Evolutionary conservation across 2,888 invertebrate species (phyloP), one percentile per base, ranked within the genome.

Genomic region (Pantelozetes paolii): DNA sequence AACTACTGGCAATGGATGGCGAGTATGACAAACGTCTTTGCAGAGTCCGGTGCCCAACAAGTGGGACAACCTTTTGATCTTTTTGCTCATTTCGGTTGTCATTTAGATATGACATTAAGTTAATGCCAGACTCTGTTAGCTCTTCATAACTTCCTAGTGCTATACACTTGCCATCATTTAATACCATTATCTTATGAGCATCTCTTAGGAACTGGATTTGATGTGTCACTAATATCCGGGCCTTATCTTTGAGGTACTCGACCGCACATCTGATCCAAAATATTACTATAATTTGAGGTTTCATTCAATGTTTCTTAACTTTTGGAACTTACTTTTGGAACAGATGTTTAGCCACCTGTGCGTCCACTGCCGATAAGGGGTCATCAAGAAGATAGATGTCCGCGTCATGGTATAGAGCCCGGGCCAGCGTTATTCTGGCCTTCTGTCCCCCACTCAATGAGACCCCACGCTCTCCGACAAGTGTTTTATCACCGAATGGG

Each of bases 381-480:
- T 78, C 78, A 62, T 78, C 78, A 13, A 78, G 45, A 20, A 78
- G 69, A 67, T 76, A 78, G 9, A 78, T 78, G 70, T 78, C 77
- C 1, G 78, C 78, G 45, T 78, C 76, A 15, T 75, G 71, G 62
- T 78, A 78, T 57, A 78, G 69, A n/a, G 76, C 77, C 42, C 84
- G 81, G 6, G 84, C 84, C 71, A 87, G 81, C 77, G 84, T 84
- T 50, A 87, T 82, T 71, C 86, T 80, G 15, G 86, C 85, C 79
- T 83, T 84, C 79, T 86, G 86, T 50, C 85, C 85, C 23, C 86
- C 86, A 78, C 84, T 84, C 59, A 86, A 79, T 71, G 83, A 86
- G 54, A 86, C 82, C n/a, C 88, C 88, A 59, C 84, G 80, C 76
- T 86, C 86, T 30, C 85, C 86, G 20, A 86, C 84, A 67, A 84